phyloP scores from a whole-genome alignment of 2,113 vertebrate genomes.

The Crypturellus undulatus region DNA sequence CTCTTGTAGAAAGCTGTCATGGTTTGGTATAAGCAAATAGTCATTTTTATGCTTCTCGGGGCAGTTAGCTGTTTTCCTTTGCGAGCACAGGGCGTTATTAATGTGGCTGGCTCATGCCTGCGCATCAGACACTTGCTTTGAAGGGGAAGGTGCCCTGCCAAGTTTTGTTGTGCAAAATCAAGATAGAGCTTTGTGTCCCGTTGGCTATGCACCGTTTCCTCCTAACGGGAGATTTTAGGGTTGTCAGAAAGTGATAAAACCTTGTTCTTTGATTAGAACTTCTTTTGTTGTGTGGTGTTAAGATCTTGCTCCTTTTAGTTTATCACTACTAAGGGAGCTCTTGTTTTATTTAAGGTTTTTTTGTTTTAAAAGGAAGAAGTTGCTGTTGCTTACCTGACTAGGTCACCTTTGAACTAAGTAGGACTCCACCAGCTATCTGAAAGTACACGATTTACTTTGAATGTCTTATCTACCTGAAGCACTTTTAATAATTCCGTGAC shows the following conservation, averaged over 20 bases:
- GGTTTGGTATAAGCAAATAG: not conserved
- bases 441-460: not conserved
- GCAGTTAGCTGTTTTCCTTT: not conserved
- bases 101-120: not conserved
- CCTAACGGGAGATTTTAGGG: not conserved
- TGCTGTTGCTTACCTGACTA: not conserved
- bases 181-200: not conserved
- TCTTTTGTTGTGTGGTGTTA: not conserved
- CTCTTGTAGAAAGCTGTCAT: not conserved
- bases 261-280: not conserved
- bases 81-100: not conserved
- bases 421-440: not conserved
- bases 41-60: not conserved
- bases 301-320: not conserved
- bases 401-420: not conserved
- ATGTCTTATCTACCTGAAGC: not conserved
- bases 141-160: too few species aligned
- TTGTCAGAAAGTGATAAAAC: not conserved
- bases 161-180: not conserved
- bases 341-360: not conserved
- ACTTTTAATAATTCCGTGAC: not conserved
- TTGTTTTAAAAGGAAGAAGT: not conserved
- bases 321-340: not conserved
- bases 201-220: not conserved
- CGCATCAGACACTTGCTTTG: not conserved